These are phyloP conservation scores for Lepisosteus oculatus DNA, from an alignment of 2,113 vertebrate genomes.

Conservation along the genomic window DNA sequence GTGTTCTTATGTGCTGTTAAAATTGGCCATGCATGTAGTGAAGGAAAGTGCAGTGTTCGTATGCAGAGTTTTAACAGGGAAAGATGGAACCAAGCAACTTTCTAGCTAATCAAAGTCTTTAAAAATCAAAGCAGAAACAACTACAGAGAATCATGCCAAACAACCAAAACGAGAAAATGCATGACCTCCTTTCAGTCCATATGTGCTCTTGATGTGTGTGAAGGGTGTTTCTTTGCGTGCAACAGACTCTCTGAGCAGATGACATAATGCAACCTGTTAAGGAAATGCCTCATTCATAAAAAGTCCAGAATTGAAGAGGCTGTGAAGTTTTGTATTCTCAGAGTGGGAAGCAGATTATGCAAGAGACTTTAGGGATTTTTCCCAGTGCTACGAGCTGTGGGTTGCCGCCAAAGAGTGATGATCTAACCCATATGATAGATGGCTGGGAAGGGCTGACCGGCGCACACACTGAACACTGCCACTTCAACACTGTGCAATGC, in stretches of 20 bases:
- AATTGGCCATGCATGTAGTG: no score
- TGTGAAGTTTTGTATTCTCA: background rate
- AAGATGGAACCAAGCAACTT: no score
- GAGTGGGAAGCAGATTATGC: no score
- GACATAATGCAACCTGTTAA: constrained; percentile 8
- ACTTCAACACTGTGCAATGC: background rate
- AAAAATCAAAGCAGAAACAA: no score
- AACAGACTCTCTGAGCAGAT: background rate
- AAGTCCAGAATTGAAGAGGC: constrained; percentile 2
- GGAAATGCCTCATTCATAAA: constrained; percentile 15
- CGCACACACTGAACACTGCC: no score
- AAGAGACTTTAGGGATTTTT: background rate
- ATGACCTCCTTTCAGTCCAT: no score
- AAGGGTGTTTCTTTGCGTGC: constrained; percentile 6
- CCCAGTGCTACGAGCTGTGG: background rate
- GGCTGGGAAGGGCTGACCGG: background rate
- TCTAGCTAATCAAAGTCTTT: no score
- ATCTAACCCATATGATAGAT: background rate
- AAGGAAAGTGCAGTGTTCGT: no score
- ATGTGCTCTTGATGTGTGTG: background rate
- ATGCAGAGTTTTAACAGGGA: no score
- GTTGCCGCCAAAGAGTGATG: background rate
- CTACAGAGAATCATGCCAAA: no score
- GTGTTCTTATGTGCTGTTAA: no score
- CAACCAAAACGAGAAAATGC: no score